These are phyloP conservation scores for Promerops cafer DNA, from an alignment of 2,113 vertebrate genomes.

Conservation along the genomic window DNA sequence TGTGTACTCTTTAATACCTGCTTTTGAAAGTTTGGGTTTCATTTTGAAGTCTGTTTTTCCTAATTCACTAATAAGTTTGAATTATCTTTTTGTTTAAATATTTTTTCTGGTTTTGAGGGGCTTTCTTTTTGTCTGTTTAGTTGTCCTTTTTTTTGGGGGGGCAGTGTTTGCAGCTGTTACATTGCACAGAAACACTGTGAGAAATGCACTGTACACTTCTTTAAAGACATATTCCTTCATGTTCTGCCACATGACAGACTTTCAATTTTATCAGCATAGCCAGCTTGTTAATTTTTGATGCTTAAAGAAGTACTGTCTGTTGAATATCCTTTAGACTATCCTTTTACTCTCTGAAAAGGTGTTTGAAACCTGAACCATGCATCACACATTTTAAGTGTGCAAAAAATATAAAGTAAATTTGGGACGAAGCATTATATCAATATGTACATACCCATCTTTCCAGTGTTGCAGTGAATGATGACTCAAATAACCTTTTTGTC, in stretches of 20 bases:
- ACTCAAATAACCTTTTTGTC: neutral
- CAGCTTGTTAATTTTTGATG: neutral
- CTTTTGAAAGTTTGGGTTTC: neutral
- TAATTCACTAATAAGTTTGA: neutral
- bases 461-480: neutral
- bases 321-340: neutral
- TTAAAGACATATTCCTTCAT: neutral
- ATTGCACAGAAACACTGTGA: neutral
- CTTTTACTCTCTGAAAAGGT: neutral
- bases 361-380: neutral
- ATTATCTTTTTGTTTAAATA: neutral
- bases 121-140: neutral
- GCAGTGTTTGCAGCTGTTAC: neutral
- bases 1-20: neutral
- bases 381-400: neutral
- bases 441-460: neutral
- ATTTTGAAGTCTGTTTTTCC: neutral
- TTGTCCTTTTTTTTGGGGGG: neutral
- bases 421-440: neutral
- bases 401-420: neutral
- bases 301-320: neutral
- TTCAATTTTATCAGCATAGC: neutral
- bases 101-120: neutral
- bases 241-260: neutral
- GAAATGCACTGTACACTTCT: neutral